Evolutionary conservation across 2,113 vertebrate species (phyloP).

Genomic region (Phodopus roborovskii): DNA sequence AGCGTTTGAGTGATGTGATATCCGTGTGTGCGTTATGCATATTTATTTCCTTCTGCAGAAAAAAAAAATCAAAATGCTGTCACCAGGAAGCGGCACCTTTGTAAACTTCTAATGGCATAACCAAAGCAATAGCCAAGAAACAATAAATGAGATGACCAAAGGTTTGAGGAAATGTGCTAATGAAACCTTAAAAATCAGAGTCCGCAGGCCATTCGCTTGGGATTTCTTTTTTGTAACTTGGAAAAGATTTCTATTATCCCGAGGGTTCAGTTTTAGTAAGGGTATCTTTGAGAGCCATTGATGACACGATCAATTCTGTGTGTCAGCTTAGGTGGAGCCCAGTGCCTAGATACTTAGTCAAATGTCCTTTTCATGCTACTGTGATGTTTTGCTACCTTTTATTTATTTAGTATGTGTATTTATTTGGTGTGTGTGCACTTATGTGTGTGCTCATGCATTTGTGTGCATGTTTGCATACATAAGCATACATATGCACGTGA

Average conservation of each 20-base stretch:
- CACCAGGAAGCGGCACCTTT: neutral
- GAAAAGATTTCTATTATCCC: neutral
- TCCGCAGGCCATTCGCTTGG: neutral
- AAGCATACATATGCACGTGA: neutral
- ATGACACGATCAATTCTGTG: neutral
- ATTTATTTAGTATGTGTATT: neutral
- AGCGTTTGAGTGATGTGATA: neutral
- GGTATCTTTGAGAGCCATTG: neutral
- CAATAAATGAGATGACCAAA: neutral
- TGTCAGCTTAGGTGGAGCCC: neutral
- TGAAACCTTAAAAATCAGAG: neutral
- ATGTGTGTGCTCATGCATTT: neutral
- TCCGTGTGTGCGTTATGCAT: neutral
- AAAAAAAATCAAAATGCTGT: neutral
- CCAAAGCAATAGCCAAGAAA: neutral
- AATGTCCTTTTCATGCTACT: neutral
- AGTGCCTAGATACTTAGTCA: neutral
- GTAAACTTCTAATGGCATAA: neutral
- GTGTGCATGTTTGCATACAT: neutral
- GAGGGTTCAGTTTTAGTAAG: neutral
- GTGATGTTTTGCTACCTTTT: neutral
- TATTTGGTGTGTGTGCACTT: neutral
- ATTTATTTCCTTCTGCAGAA: neutral
- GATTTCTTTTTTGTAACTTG: neutral
- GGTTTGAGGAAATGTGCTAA: neutral